Conservation (phyloP, 1,140 invertebrate species). For the Paraescarpia echinospica region DNA sequence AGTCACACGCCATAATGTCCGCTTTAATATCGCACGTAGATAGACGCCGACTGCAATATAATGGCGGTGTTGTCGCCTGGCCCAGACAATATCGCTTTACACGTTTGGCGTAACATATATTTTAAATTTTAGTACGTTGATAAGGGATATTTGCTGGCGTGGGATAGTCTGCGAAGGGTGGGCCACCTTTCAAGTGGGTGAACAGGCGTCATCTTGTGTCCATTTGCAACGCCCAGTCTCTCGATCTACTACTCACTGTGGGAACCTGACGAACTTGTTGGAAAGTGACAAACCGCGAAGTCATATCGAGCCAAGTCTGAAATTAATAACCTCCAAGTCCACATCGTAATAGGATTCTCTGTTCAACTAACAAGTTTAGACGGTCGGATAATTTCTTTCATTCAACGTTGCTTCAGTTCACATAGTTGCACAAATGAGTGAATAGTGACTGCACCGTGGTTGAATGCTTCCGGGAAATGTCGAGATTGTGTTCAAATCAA, state of each 20-base stretch:
- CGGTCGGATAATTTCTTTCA: too few species aligned
- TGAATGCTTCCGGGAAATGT: too few species aligned
- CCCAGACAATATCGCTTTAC: background rate
- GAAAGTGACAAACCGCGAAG: too few species aligned
- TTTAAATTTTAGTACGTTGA: conserved; percentile 1
- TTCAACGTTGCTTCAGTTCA: too few species aligned
- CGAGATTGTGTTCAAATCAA: too few species aligned
- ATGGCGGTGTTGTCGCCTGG: background rate
- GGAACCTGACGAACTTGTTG: background rate
- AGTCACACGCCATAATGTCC: background rate
- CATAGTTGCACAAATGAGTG: too few species aligned
- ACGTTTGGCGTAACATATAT: background rate
- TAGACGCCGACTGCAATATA: background rate
- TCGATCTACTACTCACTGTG: background rate
- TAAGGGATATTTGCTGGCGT: background rate
- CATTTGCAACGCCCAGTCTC: background rate
- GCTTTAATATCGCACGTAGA: background rate
- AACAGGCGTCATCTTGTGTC: background rate
- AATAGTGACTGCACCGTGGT: background rate
- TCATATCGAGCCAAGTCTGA: too few species aligned
- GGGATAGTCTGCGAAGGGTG: background rate
- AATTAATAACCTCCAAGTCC: too few species aligned
- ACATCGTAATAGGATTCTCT: too few species aligned
- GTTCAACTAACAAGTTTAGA: too few species aligned
- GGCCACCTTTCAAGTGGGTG: background rate